A percentile compares a stretch with the other conserved stretches of the same genome.
These are phyloP conservation scores for Acrossocheilus fasciatus DNA, from an alignment of 2,797 vertebrate species.

Conservation along the genomic window DNA sequence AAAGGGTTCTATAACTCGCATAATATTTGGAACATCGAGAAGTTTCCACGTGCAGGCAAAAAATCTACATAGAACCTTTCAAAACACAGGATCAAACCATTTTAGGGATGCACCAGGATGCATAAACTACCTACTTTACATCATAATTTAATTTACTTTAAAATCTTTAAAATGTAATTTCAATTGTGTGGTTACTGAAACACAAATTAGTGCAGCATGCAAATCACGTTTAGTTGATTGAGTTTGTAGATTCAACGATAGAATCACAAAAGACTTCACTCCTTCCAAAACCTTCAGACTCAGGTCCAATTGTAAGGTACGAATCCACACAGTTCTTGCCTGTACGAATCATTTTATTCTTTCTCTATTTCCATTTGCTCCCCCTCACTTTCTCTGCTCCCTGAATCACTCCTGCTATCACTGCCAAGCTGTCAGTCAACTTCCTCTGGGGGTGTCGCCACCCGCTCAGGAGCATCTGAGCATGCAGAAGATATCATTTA, in stretches of 20 bases:
- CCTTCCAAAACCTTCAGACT: not conserved
- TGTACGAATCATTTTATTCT: constrained; percentile 18
- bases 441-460: constrained; percentile 46
- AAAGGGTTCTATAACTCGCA: not conserved
- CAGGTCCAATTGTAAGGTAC: not conserved
- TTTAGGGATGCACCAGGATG: not conserved
- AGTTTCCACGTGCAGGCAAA: not conserved
- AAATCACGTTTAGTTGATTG: not conserved
- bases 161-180: not conserved
- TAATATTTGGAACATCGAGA: not conserved
- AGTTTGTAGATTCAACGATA: not conserved
- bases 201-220: not conserved
- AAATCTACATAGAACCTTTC: not conserved
- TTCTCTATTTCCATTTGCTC: constrained; percentile 25
- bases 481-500: constrained; percentile 57
- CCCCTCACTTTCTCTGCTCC: constrained; percentile 7
- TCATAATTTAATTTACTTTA: not conserved
- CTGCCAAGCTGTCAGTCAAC: constrained; percentile 40
- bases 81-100: not conserved
- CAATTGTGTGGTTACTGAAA: not conserved
- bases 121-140: not conserved
- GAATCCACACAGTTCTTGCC: not conserved
- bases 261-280: not conserved
- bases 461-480: constrained; percentile 50
- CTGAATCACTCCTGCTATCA: constrained; percentile 33